phyloP scores from a whole-genome alignment of 2,113 vertebrate species.

The Lampris incognitus region DNA sequence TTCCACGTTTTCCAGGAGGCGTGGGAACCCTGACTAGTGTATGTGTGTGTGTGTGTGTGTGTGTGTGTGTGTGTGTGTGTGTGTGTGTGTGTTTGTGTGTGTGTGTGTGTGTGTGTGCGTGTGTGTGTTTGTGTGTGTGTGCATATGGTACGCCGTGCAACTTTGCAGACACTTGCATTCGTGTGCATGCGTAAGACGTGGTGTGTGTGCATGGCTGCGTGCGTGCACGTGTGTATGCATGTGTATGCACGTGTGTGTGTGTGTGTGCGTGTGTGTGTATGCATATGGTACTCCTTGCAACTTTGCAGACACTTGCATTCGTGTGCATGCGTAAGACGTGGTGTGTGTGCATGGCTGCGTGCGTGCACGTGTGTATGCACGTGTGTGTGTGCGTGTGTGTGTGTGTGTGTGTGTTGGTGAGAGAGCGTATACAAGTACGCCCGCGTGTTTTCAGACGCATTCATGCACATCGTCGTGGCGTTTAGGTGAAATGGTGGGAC shows the following conservation, averaged over 20 bases:
- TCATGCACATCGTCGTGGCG: no score
- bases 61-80: not conserved
- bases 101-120: no score
- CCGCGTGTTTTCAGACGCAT: no score
- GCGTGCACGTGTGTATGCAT: not conserved
- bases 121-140: no score
- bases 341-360: not conserved
- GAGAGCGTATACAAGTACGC: not conserved
- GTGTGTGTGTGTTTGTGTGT: no score
- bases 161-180: no score
- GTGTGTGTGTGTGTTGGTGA: not conserved
- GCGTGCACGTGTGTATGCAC: not conserved
- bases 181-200: constrained; percentile 21
- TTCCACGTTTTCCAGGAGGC: no score
- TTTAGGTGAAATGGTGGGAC: no score
- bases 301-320: no score
- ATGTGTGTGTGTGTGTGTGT: constrained; percentile 6
- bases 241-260: no score
- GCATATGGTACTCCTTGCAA: no score
- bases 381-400: not conserved
- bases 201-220: not conserved
- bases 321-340: constrained; percentile 21
- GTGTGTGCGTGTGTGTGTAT: not conserved
- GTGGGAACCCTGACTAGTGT: not conserved
- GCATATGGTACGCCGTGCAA: no score